Evolutionary conservation across 1,140 invertebrate genomes (phyloP).

Genomic region (Apis cerana): DNA sequence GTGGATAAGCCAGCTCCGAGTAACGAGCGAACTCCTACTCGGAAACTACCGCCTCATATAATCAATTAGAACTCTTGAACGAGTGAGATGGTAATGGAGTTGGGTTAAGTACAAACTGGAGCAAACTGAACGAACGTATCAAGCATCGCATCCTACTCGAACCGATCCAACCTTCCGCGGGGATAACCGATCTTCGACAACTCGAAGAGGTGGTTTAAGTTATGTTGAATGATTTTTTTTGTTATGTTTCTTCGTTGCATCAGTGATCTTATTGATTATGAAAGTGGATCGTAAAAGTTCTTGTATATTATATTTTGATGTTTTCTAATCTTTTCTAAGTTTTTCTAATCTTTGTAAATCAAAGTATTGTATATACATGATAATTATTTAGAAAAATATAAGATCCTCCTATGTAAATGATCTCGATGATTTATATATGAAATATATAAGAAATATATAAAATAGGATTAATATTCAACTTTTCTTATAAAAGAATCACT

Average conservation of each 20-base stretch:
- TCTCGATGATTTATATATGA: no score
- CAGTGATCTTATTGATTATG: neutral
- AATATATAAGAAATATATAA: no score
- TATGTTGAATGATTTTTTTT: neutral
- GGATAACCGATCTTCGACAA: conserved; percentile 1
- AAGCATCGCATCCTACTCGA: conserved; percentile 24
- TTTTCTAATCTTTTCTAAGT: no score
- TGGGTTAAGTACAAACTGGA: conserved; percentile 73
- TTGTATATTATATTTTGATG: no score
- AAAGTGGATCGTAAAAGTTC: no score
- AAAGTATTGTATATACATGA: no score
- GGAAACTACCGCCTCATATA: conserved; percentile 70
- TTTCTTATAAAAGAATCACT: no score
- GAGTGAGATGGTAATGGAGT: conserved; percentile 75
- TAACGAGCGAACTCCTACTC: conserved; percentile 67
- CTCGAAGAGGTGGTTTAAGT: neutral
- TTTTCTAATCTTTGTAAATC: no score
- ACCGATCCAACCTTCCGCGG: neutral
- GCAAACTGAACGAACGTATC: conserved; percentile 68
- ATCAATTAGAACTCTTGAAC: conserved; percentile 75
- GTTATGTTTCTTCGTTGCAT: no score
- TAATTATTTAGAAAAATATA: no score
- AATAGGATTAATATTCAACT: no score
- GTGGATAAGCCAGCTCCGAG: conserved; percentile 62
- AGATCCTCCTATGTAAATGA: no score